Percentiles rank a stretch among this genome's conserved stretches.
These are phyloP conservation scores for Parotia lawesii DNA, from an alignment of 2,113 vertebrate species.

Conservation along the genomic window DNA sequence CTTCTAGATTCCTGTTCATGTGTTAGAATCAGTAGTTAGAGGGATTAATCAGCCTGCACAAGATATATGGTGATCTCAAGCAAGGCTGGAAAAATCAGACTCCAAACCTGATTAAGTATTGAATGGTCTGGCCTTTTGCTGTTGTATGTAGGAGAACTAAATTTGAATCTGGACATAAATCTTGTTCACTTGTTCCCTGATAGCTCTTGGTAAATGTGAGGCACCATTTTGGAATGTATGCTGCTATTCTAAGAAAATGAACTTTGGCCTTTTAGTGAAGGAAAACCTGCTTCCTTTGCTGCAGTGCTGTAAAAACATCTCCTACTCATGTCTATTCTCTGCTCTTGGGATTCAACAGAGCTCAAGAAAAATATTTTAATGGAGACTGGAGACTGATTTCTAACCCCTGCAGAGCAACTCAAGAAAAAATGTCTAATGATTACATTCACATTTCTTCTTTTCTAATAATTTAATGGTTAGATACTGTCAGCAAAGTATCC, in stretches of 20 bases:
- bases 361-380: conserved; percentile 39
- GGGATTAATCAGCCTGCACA: conserved; percentile 8
- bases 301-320: conserved; percentile 50
- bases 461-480: conserved; percentile 16
- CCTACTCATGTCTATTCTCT: conserved; percentile 29
- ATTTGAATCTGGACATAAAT: conserved; percentile 13
- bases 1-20: neutral
- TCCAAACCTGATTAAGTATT: conserved; percentile 4
- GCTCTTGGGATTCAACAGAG: conserved; percentile 16
- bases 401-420: conserved; percentile 17
- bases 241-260: conserved; percentile 41
- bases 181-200: conserved; percentile 6
- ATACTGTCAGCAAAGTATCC: neutral
- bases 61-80: neutral
- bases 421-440: conserved; percentile 22
- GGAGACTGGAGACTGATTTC: conserved; percentile 55
- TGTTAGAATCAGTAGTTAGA: neutral
- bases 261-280: conserved; percentile 33
- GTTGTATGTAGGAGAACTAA: neutral
- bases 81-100: neutral
- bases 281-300: conserved; percentile 20
- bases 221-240: conserved; percentile 47
- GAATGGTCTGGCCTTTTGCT: conserved; percentile 14
- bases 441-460: neutral
- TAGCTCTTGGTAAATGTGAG: conserved; percentile 9